Conservation (phyloP, 1,140 invertebrate species). For the Zaprionus vittiger region DNA sequence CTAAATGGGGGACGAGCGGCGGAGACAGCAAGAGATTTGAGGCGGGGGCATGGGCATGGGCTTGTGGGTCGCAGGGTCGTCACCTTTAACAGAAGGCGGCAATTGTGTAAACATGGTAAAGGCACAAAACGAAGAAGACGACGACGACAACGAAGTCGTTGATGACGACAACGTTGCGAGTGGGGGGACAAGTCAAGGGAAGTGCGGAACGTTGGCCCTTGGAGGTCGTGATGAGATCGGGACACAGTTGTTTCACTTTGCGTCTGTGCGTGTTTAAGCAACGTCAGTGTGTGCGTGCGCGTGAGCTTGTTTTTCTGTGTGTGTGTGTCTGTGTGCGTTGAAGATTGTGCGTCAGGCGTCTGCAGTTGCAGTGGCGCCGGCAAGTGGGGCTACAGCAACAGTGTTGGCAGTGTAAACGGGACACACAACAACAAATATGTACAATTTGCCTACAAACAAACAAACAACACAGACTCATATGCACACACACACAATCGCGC, state of each 20-base stretch:
- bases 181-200: background rate
- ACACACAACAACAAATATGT: constrained; percentile 51
- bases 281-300: background rate
- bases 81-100: constrained; percentile 77
- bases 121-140: constrained; percentile 39
- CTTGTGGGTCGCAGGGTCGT: constrained; percentile 56
- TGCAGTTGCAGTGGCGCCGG: constrained; percentile 64
- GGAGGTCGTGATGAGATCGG: constrained; percentile 54
- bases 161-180: constrained; percentile 16
- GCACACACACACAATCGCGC: constrained; percentile 12
- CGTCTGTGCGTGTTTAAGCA: background rate
- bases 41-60: constrained; percentile 37
- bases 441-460: constrained; percentile 39
- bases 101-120: constrained; percentile 68
- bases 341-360: constrained; percentile 45
- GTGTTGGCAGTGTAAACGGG: constrained; percentile 37
- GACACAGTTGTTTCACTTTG: constrained; percentile 29
- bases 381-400: constrained; percentile 35
- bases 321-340: constrained; percentile 23
- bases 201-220: constrained; percentile 47
- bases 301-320: background rate
- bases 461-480: constrained; percentile 17
- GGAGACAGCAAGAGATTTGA: constrained; percentile 9
- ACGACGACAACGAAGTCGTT: constrained; percentile 18
- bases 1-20: constrained; percentile 14